Percentiles rank a stretch among this genome's conserved stretches.
Evolutionary conservation across 2,888 invertebrate species (phyloP).

Genomic region (Cylloceria caligata): DNA sequence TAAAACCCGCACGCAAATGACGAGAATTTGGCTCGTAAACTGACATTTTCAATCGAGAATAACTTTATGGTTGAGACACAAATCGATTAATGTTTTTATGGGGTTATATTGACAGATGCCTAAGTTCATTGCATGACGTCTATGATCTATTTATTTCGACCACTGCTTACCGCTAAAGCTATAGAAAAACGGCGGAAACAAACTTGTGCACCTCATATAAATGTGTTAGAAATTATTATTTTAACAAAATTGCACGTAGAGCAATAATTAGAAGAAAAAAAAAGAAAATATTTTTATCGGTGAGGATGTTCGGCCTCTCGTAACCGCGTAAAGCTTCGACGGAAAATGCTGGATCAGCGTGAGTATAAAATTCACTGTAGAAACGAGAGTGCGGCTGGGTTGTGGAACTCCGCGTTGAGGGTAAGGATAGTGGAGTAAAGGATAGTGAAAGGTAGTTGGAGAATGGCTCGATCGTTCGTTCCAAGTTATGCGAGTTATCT

Average conservation of each 20-base stretch:
- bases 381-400: slow-evolving; percentile 48
- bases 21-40: no score
- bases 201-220: no score
- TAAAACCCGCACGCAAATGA: no score
- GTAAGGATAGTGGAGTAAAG: slow-evolving; percentile 35
- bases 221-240: background rate
- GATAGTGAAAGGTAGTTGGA: slow-evolving; percentile 46
- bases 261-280: background rate
- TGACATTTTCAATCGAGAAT: no score
- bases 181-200: background rate
- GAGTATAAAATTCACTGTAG: slow-evolving; percentile 39
- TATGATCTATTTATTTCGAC: no score
- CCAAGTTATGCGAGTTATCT: slow-evolving; percentile 60
- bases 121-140: no score
- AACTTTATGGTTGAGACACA: no score
- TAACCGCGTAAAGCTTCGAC: slow-evolving; percentile 16
- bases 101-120: no score
- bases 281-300: slow-evolving; percentile 27
- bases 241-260: background rate
- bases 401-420: slow-evolving; percentile 15
- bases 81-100: no score
- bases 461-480: slow-evolving; percentile 50
- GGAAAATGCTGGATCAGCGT: slow-evolving; percentile 29
- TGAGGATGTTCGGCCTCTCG: background rate
- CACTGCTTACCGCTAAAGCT: no score